phyloP scores from a whole-genome alignment of 2,888 invertebrate species.

The Scaptomyza flava region DNA sequence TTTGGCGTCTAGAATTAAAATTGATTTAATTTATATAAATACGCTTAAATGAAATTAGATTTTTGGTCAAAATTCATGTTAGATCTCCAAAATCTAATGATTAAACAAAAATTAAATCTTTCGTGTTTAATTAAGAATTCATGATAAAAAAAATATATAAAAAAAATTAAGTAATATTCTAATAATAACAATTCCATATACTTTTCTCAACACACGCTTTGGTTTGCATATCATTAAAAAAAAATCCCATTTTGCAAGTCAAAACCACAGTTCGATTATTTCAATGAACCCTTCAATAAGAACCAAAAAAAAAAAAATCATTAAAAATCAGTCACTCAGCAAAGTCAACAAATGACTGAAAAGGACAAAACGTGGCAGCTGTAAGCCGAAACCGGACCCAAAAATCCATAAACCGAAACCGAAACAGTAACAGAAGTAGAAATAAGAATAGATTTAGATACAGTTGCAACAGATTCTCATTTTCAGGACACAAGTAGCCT shows the following conservation, averaged over 20 bases:
- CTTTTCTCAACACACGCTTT: background rate
- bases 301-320: slow-evolving; percentile 6
- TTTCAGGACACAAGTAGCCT: slow-evolving; percentile 21
- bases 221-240: background rate
- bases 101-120: no score
- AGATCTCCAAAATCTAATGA: no score
- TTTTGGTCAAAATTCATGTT: no score
- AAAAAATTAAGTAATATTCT: no score
- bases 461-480: slow-evolving; percentile 42
- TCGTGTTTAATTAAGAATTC: no score
- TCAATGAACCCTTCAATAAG: background rate
- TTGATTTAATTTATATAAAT: no score
- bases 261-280: slow-evolving; percentile 9
- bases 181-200: background rate
- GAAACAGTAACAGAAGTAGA: slow-evolving; percentile 24
- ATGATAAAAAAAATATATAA: no score
- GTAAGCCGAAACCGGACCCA: slow-evolving; percentile 17
- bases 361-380: slow-evolving; percentile 41
- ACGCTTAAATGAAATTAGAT: no score
- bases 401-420: slow-evolving; percentile 5
- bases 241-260: slow-evolving; percentile 3
- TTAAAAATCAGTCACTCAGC: slow-evolving; percentile 41
- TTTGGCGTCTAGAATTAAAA: no score
- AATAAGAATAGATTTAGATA: slow-evolving; percentile 38
- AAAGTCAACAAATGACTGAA: slow-evolving; percentile 65